A percentile compares a stretch with the other conserved stretches of the same genome.
These are phyloP conservation scores for Ichneumoninae sp. DNA, from an alignment of 2,888 invertebrate species.

Conservation along the genomic window DNA sequence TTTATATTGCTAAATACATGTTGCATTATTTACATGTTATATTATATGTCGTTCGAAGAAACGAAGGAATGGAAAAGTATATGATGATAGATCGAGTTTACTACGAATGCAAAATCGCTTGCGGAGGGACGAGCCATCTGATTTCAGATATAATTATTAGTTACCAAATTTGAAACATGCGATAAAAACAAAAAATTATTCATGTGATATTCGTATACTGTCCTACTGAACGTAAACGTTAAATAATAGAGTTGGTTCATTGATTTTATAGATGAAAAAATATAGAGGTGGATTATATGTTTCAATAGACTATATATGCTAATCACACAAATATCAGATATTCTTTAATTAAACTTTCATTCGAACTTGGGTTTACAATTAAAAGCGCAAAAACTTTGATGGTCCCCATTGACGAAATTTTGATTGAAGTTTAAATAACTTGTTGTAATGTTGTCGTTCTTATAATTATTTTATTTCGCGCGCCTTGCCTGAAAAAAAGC, in stretches of 20 bases:
- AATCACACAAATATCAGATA: conserved; percentile 1
- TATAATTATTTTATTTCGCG: conserved; percentile 7
- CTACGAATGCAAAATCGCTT: conserved; percentile 81
- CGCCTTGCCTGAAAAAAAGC: neutral
- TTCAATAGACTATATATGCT: conserved; percentile 8
- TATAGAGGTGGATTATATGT: conserved; percentile 2
- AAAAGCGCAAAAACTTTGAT: conserved; percentile 4
- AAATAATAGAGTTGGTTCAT: conserved; percentile 14
- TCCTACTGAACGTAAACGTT: conserved; percentile 39
- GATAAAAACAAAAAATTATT: conserved; percentile 30
- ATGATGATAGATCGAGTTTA: conserved; percentile 68
- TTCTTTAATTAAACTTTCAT: conserved; percentile 27
- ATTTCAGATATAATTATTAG: conserved; percentile 36
- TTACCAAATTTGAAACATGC: conserved; percentile 36
- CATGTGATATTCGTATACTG: conserved; percentile 39
- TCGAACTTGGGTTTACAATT: neutral
- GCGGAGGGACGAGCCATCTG: conserved; percentile 69
- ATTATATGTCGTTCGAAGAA: conserved; percentile 66
- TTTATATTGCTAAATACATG: conserved; percentile 73
- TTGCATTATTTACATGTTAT: conserved; percentile 78
- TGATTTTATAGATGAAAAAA: conserved; percentile 7
- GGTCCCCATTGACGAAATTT: conserved; percentile 8
- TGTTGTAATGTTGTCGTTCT: conserved; percentile 7
- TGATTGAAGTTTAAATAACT: conserved; percentile 3
- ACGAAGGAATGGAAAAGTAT: neutral